phyloP scores from a whole-genome alignment of 2,797 vertebrate genomes.

The Coendou prehensilis region DNA sequence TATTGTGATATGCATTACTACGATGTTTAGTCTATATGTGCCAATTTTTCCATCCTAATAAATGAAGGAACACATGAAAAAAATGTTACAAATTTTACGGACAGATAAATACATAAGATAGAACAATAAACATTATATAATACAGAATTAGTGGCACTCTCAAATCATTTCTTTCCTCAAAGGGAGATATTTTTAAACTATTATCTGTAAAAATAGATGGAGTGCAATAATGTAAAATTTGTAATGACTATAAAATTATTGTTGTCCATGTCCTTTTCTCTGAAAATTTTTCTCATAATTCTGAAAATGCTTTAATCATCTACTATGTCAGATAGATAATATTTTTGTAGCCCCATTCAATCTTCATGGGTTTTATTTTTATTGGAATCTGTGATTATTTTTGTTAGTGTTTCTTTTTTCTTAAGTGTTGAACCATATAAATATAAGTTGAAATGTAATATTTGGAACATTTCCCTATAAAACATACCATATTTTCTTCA shows the following conservation, averaged over 20 bases:
- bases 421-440: slow-evolving; percentile 9
- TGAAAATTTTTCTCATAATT: not conserved
- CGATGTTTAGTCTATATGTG: too few relatives aligned
- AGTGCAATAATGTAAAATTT: not conserved
- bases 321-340: not conserved
- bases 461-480: not conserved
- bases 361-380: slow-evolving; percentile 14
- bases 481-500: not conserved
- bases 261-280: not conserved
- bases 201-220: not conserved
- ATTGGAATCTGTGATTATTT: slow-evolving; percentile 21
- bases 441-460: not conserved
- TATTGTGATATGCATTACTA: not conserved
- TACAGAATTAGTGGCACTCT: not conserved
- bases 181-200: not conserved
- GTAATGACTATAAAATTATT: not conserved
- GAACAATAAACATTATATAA: not conserved
- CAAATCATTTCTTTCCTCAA: slow-evolving; percentile 5
- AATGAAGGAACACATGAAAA: not conserved
- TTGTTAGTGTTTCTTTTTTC: slow-evolving; percentile 38
- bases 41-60: not conserved
- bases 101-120: not conserved
- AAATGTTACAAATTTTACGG: not conserved
- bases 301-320: not conserved
- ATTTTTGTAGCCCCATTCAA: not conserved